phyloP scores from a whole-genome alignment of 1,140 invertebrate species.

The Drosophila pachea region DNA sequence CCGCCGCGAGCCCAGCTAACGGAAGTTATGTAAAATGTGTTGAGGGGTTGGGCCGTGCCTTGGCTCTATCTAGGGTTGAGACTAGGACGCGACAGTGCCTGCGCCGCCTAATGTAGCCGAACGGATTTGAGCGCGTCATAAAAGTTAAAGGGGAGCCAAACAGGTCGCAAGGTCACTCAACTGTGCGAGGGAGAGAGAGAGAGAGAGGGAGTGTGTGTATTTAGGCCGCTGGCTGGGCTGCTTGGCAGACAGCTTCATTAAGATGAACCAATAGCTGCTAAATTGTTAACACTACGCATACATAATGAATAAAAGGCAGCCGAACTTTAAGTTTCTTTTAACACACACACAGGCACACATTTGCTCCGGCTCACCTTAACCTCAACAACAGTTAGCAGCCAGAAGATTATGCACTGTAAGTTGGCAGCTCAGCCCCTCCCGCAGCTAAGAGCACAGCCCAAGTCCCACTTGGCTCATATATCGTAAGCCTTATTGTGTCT shows the following conservation, averaged over 20 bases:
- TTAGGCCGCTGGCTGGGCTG: conserved; percentile 44
- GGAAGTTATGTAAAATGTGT: conserved; percentile 56
- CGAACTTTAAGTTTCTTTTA: conserved; percentile 62
- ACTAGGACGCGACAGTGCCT: background rate
- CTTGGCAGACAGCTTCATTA: conserved; percentile 71
- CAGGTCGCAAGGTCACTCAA: conserved; percentile 55
- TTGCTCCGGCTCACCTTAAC: conserved; percentile 29
- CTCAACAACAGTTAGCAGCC: conserved; percentile 26
- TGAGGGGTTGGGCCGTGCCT: conserved; percentile 32
- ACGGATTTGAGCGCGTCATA: conserved; percentile 67
- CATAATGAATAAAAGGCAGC: conserved; percentile 71
- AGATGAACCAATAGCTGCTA: conserved; percentile 77
- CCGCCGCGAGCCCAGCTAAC: conserved; percentile 62
- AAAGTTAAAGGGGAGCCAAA: conserved; percentile 67
- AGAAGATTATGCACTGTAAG: conserved; percentile 42
- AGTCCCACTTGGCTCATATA: conserved; percentile 39
- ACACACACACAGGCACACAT: conserved; percentile 35
- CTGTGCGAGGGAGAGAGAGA: conserved; percentile 23
- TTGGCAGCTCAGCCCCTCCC: conserved; percentile 8
- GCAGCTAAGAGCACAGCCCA: background rate
- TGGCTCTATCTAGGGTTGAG: background rate
- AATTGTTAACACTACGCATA: conserved; percentile 77
- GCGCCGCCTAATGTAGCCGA: conserved; percentile 39
- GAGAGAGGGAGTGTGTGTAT: conserved; percentile 36
- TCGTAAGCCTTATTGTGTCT: conserved; percentile 27